Evolutionary conservation across 2,113 vertebrate genomes (phyloP).

Genomic region (Brachypteracias leptosomus): DNA sequence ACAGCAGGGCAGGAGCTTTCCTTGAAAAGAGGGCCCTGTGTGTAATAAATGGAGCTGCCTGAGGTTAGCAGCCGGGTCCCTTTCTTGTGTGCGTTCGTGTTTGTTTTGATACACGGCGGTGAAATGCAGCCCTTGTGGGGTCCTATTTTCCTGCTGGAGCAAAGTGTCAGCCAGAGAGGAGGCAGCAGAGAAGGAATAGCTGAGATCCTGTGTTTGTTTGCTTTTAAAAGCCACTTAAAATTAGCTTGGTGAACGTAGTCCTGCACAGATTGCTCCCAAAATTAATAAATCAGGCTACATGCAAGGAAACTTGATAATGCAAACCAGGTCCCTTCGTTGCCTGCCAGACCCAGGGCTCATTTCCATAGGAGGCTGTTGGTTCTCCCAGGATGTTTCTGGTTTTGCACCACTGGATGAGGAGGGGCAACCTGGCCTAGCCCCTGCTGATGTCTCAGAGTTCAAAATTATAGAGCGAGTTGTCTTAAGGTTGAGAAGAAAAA

Average conservation of each 20-base stretch:
- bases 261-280: not conserved
- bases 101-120: not conserved
- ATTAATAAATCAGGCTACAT: slow-evolving; percentile 6
- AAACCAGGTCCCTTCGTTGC: not conserved
- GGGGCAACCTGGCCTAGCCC: not conserved
- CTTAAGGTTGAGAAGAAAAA: not conserved
- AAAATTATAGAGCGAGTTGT: not conserved
- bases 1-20: not conserved
- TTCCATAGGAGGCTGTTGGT: not conserved
- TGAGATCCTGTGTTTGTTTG: slow-evolving; percentile 34
- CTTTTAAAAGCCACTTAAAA: slow-evolving; percentile 52
- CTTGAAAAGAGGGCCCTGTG: not conserved
- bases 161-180: slow-evolving; percentile 6
- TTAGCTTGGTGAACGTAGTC: not conserved
- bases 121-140: not conserved
- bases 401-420: not conserved
- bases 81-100: not conserved
- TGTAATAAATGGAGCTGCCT: not conserved
- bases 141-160: not conserved
- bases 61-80: not conserved
- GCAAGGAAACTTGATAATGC: not conserved
- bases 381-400: not conserved
- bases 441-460: not conserved
- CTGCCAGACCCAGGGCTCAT: not conserved
- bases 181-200: slow-evolving; percentile 1